A percentile compares a stretch with the other conserved stretches of the same genome.
Conservation (phyloP, 2,888 invertebrate genomes). For the Helleia helle region DNA sequence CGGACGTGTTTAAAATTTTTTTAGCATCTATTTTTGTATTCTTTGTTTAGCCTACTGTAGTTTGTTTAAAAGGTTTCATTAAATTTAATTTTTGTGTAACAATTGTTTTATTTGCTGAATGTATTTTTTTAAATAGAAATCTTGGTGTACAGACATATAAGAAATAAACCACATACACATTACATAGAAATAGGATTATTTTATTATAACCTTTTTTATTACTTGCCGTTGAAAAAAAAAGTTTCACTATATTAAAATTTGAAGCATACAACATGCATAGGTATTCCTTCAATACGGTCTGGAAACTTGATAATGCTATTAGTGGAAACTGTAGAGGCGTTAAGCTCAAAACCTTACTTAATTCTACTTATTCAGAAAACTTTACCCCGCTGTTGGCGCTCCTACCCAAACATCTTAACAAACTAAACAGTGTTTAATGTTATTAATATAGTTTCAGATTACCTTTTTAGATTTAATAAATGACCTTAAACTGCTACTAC, state of each 20-base stretch:
- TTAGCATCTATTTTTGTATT: slow-evolving; percentile 22
- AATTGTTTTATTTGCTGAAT: no score
- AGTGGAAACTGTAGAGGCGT: slow-evolving; percentile 57
- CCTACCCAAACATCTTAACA: slow-evolving; percentile 21
- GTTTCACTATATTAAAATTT: slow-evolving; percentile 31
- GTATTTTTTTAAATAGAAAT: no score
- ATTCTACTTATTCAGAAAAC: slow-evolving; percentile 62
- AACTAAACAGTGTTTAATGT: slow-evolving; percentile 9
- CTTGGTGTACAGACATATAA: no score
- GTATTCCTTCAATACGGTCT: slow-evolving; percentile 62
- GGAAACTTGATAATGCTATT: slow-evolving; percentile 71
- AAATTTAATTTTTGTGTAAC: neutral
- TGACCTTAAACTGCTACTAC: no score
- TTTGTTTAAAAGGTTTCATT: neutral
- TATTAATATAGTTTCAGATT: neutral
- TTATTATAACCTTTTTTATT: no score
- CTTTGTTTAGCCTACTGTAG: slow-evolving; percentile 22
- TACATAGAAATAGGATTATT: no score
- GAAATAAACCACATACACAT: no score
- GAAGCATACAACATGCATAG: slow-evolving; percentile 54
- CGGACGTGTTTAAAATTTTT: slow-evolving; percentile 7
- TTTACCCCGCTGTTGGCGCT: slow-evolving; percentile 26
- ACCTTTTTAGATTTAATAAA: neutral
- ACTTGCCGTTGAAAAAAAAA: no score
- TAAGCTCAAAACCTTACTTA: slow-evolving; percentile 65